Conservation (phyloP, 2,888 invertebrate genomes). For the Euplexia lucipara region DNA sequence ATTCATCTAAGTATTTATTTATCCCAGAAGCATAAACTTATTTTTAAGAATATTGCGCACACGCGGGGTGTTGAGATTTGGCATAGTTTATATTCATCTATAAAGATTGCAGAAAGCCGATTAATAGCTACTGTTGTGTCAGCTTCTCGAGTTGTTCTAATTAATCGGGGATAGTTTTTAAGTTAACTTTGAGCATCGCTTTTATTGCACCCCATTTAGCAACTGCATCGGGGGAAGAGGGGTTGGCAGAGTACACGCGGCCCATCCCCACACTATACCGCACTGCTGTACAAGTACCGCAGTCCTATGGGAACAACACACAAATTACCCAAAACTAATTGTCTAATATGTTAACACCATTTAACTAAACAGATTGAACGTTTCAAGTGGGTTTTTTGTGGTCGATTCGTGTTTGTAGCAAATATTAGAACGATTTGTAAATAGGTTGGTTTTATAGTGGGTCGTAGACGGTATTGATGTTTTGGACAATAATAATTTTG, state of each 20-base stretch:
- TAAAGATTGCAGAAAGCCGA: too few species aligned
- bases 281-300: conserved; percentile 52
- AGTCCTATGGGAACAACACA: conserved; percentile 87
- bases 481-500: not conserved
- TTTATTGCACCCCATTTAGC: conserved; percentile 57
- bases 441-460: not conserved
- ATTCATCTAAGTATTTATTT: too few species aligned
- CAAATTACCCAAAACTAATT: conserved; percentile 87
- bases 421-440: conserved; percentile 42
- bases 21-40: too few species aligned
- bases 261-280: conserved; percentile 56
- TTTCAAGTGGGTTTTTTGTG: conserved; percentile 53
- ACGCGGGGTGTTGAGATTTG: too few species aligned
- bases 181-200: conserved; percentile 69
- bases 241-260: conserved; percentile 73
- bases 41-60: too few species aligned
- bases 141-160: not conserved
- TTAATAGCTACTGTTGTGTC: not conserved
- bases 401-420: conserved; percentile 37
- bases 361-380: conserved; percentile 83
- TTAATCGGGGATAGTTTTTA: not conserved
- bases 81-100: too few species aligned
- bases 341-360: conserved; percentile 86
- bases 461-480: not conserved
- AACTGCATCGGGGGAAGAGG: conserved; percentile 66